phyloP scores from a whole-genome alignment of 1,140 invertebrate genomes.

The Cotesia chilonis region DNA sequence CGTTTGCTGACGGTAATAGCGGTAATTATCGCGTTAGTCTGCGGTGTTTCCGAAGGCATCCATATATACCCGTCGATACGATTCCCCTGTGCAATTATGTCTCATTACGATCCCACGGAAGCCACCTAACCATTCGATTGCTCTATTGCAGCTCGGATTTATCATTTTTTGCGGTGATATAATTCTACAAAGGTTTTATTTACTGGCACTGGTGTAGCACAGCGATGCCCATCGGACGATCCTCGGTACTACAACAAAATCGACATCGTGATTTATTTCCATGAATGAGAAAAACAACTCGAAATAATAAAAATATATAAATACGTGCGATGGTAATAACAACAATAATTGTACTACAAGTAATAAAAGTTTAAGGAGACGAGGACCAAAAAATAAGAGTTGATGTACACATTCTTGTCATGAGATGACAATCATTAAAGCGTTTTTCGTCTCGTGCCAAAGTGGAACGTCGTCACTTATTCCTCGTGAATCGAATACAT shows the following conservation, averaged over 20 bases:
- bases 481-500: conserved; percentile 7
- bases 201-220: neutral
- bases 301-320: neutral
- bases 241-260: neutral
- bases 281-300: neutral
- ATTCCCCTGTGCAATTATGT: conserved; percentile 33
- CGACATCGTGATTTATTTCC: too few species aligned
- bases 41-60: conserved; percentile 34
- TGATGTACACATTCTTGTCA: conserved; percentile 18
- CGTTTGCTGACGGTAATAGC: conserved; percentile 40
- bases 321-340: neutral
- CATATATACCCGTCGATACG: conserved; percentile 36
- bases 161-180: conserved; percentile 12
- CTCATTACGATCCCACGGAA: conserved; percentile 36
- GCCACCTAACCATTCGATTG: conserved; percentile 21
- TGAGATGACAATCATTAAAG: conserved; percentile 32
- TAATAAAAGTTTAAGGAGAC: too few species aligned
- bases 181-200: conserved; percentile 19
- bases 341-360: too few species aligned
- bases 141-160: conserved; percentile 23
- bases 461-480: conserved; percentile 32
- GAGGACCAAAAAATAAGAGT: neutral
- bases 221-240: neutral
- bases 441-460: conserved; percentile 17
- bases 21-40: conserved; percentile 42